Base-by-base conservation (phyloP, 1,140 invertebrate genomes). In the Drosophila chauvacae region DNA sequence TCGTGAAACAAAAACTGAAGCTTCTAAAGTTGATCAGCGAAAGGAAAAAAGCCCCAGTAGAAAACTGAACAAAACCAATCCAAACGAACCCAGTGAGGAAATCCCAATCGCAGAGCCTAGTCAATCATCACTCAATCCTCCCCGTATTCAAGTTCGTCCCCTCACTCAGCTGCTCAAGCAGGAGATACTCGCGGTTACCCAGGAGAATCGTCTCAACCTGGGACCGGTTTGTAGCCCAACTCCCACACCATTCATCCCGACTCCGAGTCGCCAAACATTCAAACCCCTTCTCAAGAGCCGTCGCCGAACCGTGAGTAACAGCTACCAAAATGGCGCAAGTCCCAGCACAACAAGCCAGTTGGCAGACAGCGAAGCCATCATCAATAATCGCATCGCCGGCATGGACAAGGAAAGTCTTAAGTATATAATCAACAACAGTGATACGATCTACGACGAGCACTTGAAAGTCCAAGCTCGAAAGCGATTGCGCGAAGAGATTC, bases 401-500 rank as follows among this genome's bases (percentile, higher is more conserved):
- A 83, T 92, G 79, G 81, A 92, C 59, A 92, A 92, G 61, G 73
- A 81, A 56, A 66, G 70, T 20, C 80, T 92, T 0, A 90, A 86
- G 48, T 71, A 92, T 28, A 83, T 92, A 28, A 92, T 92, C 28
- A 92, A 92, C 44, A 91, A 80, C 42, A 63, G 88, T 11, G 80
- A 83, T 30, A 86, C 90, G 9, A 91, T 91, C 39, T 92, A 76
- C 51, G 85, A 92, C 57, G 90, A 86, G 37, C 87, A 88, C 14
- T 45, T 92, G 9, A 79, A 92, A 39, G 10, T 63, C 6, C 90
- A 92, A 37, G 91, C 91, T 13, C 64, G 88, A 2, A 58, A 78
- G 33, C 77, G 81, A 23, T 48, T 91, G 14, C 82, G 86, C 13
- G 91, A 92, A 37, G 81, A 86, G 45, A 79, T 92, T 23, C 77